Base-by-base conservation (phyloP, 2,797 vertebrate genomes). In the Tenualosa thibaudeaui region DNA sequence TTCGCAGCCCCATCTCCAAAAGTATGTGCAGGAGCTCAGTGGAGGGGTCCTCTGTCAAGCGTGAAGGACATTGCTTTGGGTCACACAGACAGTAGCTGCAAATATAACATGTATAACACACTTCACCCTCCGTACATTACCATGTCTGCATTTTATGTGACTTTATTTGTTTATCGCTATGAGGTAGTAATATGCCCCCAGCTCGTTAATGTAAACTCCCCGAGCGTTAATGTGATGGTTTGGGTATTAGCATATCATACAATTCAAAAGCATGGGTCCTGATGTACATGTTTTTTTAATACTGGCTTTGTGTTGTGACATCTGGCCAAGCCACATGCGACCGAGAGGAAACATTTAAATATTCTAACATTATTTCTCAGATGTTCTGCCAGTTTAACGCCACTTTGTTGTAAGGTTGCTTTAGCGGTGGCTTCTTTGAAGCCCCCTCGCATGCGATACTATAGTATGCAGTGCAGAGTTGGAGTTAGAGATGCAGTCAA, bases 161-260 rank as follows among this genome's bases (percentile, higher is more conserved):
- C 40, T 78, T 46, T 78, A 46, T 78, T 46, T 78, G 46, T 78
- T 78, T 78, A 78, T 78, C 19, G 3, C 40, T 78, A 40, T 22
- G 40, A 40, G 37, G 46, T 78, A 40, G 9, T 78, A 43, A 78
- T 46, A 37, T 5, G 17, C 7, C 71, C 71, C 17, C 40, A 7
- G 40, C 40, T 78, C 71, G n/a, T n/a, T n/a, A n/a, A n/a, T n/a
- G n/a, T n/a, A n/a, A n/a, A n/a, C n/a, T n/a, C n/a, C n/a, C n/a
- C 22, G 37, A 17, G 68, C 71, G 26, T 82, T 82, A 78, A 82
- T 82, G 49, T 26, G 31, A 78, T 78, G 46, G 71, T 78, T 78
- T 78, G 71, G 71, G 71, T 78, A 78, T 78, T 78, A 78, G 71
- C 71, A 78, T 78, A 78, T 78, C 71, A 78, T 78, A 78, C 71